Percentiles rank a stretch among this genome's conserved stretches.
Conservation (phyloP, 2,888 invertebrate genomes). For the Drosophila multiciliata region DNA sequence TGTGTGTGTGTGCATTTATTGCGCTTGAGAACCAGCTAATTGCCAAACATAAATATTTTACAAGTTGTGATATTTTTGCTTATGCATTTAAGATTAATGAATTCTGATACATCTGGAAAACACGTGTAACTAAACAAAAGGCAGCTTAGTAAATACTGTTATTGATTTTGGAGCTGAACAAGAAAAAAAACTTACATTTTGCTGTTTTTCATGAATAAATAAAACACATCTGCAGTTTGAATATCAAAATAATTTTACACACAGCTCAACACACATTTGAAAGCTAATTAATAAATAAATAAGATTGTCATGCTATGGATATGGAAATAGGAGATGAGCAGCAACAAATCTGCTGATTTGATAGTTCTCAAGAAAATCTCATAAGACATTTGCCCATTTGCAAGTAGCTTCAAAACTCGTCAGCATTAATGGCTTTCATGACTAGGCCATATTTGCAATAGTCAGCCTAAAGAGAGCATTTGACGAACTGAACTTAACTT, state of each 20-base stretch:
- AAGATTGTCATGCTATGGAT: not conserved
- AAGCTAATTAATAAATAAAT: not conserved
- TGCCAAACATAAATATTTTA: not conserved
- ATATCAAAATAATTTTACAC: not conserved
- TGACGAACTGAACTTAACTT: not conserved
- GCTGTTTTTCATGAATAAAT: not conserved
- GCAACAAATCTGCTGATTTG: not conserved
- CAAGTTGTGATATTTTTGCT: not conserved
- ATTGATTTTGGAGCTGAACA: not conserved
- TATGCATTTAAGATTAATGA: constrained; percentile 1
- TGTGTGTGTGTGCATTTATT: not conserved
- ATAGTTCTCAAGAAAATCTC: not conserved
- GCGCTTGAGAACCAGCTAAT: not conserved
- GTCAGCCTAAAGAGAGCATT: no score
- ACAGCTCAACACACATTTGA: not conserved
- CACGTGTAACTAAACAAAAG: not conserved
- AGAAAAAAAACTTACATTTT: not conserved
- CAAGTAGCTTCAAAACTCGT: not conserved
- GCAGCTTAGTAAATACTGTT: not conserved
- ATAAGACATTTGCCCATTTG: not conserved
- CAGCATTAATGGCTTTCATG: not conserved
- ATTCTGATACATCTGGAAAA: not conserved
- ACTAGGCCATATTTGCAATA: not conserved
- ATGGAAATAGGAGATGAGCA: not conserved
- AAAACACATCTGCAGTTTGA: not conserved